phyloP scores from a whole-genome alignment of 2,113 vertebrate species.

The Murina feae region DNA sequence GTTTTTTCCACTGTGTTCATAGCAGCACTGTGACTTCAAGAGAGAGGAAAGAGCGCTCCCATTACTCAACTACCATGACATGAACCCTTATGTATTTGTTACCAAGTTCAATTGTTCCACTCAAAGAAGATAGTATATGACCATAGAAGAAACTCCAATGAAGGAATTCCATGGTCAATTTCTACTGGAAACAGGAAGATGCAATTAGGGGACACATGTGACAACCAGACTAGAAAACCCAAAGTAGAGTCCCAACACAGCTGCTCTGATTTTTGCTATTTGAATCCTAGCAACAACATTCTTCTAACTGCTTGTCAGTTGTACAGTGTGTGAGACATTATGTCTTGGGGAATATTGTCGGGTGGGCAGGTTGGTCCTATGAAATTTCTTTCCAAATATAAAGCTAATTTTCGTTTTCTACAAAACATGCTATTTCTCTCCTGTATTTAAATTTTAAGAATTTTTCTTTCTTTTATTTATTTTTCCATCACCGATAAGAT shows the following conservation, averaged over 20 bases:
- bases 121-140: not conserved
- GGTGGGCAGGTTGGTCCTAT: not conserved
- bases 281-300: not conserved
- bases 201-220: not conserved
- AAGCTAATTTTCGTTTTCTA: conserved; percentile 32
- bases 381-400: conserved; percentile 13
- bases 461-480: not conserved
- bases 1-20: not conserved
- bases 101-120: not conserved
- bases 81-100: not conserved
- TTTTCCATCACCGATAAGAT: not conserved
- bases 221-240: not conserved
- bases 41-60: not conserved
- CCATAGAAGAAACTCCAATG: not conserved
- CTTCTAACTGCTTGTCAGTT: conserved; percentile 14
- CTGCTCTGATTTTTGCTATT: not conserved
- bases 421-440: not conserved
- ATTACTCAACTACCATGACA: not conserved
- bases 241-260: not conserved
- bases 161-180: not conserved
- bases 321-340: not conserved
- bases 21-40: not conserved
- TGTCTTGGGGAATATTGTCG: not conserved
- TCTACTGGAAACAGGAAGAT: not conserved
- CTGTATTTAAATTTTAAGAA: conserved; percentile 11